A percentile compares a stretch with the other conserved stretches of the same genome.
Conservation (phyloP, 2,888 invertebrate genomes). For the Cheilosia variabilis region DNA sequence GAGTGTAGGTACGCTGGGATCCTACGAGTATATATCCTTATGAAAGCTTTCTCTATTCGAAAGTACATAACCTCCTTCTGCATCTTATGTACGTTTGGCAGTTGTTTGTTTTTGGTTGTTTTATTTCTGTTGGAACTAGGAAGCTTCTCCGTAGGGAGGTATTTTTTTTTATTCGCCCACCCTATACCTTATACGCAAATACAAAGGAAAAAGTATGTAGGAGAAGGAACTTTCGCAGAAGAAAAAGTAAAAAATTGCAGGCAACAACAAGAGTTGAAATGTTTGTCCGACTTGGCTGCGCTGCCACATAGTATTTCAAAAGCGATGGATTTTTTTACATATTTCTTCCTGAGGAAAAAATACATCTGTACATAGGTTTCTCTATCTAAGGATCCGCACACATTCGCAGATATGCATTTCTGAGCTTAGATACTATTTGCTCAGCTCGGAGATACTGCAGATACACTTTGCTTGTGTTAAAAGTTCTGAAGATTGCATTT, state of each 20-base stretch:
- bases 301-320: conserved; percentile 67
- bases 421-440: conserved; percentile 51
- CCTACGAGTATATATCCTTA: conserved; percentile 35
- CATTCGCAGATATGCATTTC: conserved; percentile 62
- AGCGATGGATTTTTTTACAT: conserved; percentile 23
- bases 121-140: conserved; percentile 44
- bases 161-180: conserved; percentile 16
- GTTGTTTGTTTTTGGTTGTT: conserved; percentile 34
- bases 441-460: conserved; percentile 45
- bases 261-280: background rate
- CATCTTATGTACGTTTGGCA: conserved; percentile 56
- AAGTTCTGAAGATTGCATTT: conserved; percentile 47
- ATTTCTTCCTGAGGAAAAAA: conserved; percentile 36
- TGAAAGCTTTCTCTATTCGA: conserved; percentile 61
- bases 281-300: conserved; percentile 69
- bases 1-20: conserved; percentile 53
- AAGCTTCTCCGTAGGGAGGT: conserved; percentile 53
- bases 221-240: conserved; percentile 35
- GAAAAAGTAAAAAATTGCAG: no score
- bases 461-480: conserved; percentile 15
- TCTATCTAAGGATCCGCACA: conserved; percentile 56
- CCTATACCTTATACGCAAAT: conserved; percentile 29
- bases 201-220: conserved; percentile 41
- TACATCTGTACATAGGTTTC: conserved; percentile 65
- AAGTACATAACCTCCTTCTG: conserved; percentile 68